Percentiles rank a stretch among this genome's conserved stretches.
phyloP scores from a whole-genome alignment of 2,888 invertebrate genomes.

The Thyatira batis region DNA sequence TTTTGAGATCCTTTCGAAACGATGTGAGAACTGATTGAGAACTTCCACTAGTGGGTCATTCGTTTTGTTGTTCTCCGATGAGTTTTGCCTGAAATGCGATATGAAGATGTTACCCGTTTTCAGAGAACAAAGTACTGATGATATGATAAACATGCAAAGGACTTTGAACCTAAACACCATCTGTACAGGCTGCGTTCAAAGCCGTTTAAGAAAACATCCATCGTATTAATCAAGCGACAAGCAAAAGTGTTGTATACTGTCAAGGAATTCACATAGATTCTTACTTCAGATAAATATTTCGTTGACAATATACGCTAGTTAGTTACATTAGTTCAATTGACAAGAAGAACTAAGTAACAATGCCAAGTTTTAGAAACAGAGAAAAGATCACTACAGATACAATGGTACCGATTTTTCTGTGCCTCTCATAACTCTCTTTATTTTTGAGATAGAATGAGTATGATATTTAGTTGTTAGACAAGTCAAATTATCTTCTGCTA shows the following conservation, averaged over 20 bases:
- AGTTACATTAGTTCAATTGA: background rate
- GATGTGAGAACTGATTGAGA: conserved; percentile 62
- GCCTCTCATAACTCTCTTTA: no score
- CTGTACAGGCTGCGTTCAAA: background rate
- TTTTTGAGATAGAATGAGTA: no score
- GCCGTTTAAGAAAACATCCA: background rate
- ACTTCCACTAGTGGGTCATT: conserved; percentile 58
- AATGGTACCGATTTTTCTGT: no score
- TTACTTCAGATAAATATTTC: no score
- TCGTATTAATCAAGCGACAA: background rate
- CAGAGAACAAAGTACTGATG: background rate
- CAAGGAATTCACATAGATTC: background rate
- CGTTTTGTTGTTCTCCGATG: conserved; percentile 64
- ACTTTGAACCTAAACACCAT: background rate
- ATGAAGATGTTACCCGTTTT: background rate
- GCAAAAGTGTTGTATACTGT: background rate
- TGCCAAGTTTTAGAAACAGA: background rate
- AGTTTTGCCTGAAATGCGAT: conserved; percentile 66
- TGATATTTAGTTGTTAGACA: no score
- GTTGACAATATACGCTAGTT: background rate
- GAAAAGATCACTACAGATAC: background rate
- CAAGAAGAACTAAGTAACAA: background rate
- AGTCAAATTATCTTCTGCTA: no score
- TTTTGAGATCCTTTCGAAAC: conserved; percentile 66
- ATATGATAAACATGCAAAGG: background rate